Conservation (phyloP, 2,113 vertebrate species). For the Genyomyrus donnyi region DNA sequence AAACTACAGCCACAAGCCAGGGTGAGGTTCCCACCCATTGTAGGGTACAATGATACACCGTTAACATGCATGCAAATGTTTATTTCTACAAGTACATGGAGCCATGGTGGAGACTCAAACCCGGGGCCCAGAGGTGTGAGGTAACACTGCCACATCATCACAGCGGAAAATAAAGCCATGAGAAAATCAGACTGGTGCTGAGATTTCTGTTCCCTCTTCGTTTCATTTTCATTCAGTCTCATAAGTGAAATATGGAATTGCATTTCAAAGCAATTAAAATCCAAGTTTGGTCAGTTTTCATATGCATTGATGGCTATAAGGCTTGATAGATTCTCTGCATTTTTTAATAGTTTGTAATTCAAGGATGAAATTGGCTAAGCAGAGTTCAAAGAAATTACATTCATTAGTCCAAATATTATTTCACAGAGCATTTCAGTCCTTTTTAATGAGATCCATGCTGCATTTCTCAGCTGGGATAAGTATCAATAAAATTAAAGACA, state of each 20-base stretch:
- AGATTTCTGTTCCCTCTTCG: neutral
- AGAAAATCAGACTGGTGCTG: neutral
- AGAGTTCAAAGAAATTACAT: neutral
- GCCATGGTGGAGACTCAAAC: neutral
- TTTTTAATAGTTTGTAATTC: neutral
- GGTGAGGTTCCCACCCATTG: neutral
- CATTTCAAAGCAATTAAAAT: constrained; percentile 1
- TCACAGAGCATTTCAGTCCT: neutral
- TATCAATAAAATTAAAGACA: constrained; percentile 1
- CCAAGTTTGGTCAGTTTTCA: neutral
- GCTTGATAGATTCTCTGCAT: neutral
- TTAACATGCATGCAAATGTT: neutral
- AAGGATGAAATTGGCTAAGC: neutral
- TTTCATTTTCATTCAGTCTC: neutral
- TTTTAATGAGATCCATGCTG: neutral
- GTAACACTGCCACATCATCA: neutral
- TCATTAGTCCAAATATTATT: constrained; percentile 10
- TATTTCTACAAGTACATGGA: neutral
- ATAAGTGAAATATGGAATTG: neutral
- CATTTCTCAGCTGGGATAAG: neutral
- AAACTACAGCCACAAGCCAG: neutral
- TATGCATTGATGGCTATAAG: neutral
- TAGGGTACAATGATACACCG: neutral
- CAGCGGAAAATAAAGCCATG: neutral
- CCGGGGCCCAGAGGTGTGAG: neutral